Percentiles rank a stretch among this genome's conserved stretches.
Evolutionary conservation across 1,140 invertebrate genomes (phyloP).

Genomic region (Bombus breviceps): DNA sequence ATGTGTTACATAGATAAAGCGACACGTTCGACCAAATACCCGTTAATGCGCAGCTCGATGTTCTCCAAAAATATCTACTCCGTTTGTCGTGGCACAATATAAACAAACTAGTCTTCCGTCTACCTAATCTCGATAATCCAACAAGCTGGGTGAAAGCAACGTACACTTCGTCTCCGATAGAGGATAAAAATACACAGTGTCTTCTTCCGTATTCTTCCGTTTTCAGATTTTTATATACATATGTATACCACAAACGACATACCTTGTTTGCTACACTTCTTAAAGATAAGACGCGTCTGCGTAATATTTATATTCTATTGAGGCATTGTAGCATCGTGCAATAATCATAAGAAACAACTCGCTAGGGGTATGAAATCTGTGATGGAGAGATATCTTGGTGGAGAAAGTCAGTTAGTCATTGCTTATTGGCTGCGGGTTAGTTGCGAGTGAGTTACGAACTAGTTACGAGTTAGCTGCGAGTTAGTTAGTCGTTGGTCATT

Average conservation of each 20-base stretch:
- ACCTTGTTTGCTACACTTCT: neutral
- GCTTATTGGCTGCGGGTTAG: too few relatives aligned
- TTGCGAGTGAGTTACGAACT: too few relatives aligned
- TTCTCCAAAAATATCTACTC: slow-evolving; percentile 49
- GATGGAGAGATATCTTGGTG: too few relatives aligned
- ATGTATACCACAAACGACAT: too few relatives aligned
- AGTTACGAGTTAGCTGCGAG: too few relatives aligned
- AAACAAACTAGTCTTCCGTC: slow-evolving; percentile 28
- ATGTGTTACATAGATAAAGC: neutral
- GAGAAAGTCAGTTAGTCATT: too few relatives aligned
- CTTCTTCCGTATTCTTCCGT: neutral
- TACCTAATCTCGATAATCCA: slow-evolving; percentile 64
- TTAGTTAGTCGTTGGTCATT: too few relatives aligned
- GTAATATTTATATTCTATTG: too few relatives aligned
- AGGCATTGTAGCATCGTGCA: too few relatives aligned
- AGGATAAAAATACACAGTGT: slow-evolving; percentile 17
- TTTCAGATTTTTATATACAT: neutral
- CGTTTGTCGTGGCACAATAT: slow-evolving; percentile 18
- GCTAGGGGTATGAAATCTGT: too few relatives aligned
- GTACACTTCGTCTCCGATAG: neutral
- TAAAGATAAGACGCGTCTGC: too few relatives aligned
- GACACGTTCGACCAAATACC: neutral
- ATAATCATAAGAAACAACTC: neutral
- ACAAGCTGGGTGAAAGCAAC: slow-evolving; percentile 28
- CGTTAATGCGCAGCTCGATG: neutral